Evolutionary conservation across 92 coral and sea anemone species (phyloP), one percentile per base, ranked within the genome.

Genomic region (Epizoanthus fatuus): DNA sequence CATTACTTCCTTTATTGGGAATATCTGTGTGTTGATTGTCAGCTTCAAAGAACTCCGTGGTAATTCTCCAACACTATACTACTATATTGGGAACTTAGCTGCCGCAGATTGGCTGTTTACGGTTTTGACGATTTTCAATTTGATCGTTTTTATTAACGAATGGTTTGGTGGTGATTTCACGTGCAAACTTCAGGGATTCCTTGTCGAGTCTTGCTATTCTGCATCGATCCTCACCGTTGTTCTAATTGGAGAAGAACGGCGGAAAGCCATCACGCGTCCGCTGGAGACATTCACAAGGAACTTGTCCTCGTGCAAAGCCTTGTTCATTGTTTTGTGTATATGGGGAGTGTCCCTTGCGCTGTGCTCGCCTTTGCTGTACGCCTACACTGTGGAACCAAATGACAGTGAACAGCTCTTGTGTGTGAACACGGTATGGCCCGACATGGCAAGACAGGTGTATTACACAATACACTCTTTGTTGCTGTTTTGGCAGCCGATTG

Each of bases 61-160:
- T 57, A 72, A 35, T 6, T 51, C 69, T 19, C 59, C 40, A 3
- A 80, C 81, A 4, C 25, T 87, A 0, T 80, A 71, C 81, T 87
- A 85, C 81, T 49, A 80, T 1, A 59, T 87, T 32, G 86, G 81
- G 39, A 87, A 73, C 14, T 74, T 87, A 52, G 91, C 91, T 19
- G 35, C 81, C 9, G 82, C 91, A 35, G 91, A 87, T 87, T 81
- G 80, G 35, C 53, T 72, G 17, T 87, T 87, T 73, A 87, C 91
- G 1, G 19, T 81, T 54, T 56, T 81, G 32, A 63, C 91, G 5
- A 11, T 80, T 72, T 74, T 87, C 10, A 63, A 64, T 60, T 3
- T 12, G 29, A 16, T 74, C 20, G 69, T 69, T 51, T 72, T 72
- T 52, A 37, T 63, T 13, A 67, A 80, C 59, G 81, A 19, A 17